Evolutionary conservation across 2,888 invertebrate genomes (phyloP).

Genomic region (Xestia rhomboidea): DNA sequence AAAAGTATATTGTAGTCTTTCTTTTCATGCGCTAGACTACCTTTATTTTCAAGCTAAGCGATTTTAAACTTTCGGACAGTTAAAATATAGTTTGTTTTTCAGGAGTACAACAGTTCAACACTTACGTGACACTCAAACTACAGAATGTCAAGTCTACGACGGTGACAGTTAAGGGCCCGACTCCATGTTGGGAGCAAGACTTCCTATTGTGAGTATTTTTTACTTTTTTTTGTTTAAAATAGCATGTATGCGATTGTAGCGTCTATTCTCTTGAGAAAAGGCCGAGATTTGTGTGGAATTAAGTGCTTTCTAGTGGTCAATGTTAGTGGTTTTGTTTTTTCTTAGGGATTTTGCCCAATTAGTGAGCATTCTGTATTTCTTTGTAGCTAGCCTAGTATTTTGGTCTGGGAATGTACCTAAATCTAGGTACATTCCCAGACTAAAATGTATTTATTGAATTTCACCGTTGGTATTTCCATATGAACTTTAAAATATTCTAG

Average conservation of each 20-base stretch:
- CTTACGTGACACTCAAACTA: slow-evolving; percentile 98
- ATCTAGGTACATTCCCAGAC: neutral
- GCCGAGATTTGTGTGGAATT: slow-evolving; percentile 33
- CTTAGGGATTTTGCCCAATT: slow-evolving; percentile 42
- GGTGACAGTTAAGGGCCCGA: slow-evolving; percentile 98
- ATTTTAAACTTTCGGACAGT: slow-evolving; percentile 29
- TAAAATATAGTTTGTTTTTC: slow-evolving; percentile 70
- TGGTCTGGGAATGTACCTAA: neutral
- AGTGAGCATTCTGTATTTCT: slow-evolving; percentile 28
- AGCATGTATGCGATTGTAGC: slow-evolving; percentile 36
- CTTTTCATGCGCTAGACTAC: slow-evolving; percentile 48
- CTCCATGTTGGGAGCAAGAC: slow-evolving; percentile 99
- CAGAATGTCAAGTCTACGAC: slow-evolving; percentile 99
- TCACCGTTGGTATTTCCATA: neutral
- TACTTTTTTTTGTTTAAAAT: slow-evolving; percentile 64
- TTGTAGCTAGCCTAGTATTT: slow-evolving; percentile 30
- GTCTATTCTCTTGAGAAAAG: slow-evolving; percentile 24
- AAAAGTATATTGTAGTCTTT: slow-evolving; percentile 40
- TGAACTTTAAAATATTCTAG: neutral
- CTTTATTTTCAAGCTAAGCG: slow-evolving; percentile 6
- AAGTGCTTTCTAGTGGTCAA: neutral
- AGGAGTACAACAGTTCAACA: slow-evolving; percentile 97
- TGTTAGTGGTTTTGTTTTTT: slow-evolving; percentile 12
- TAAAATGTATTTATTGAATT: slow-evolving; percentile 1
- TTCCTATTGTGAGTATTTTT: slow-evolving; percentile 98